Conservation (phyloP, 1,140 invertebrate genomes). For the Neotoxoptera formosana region DNA sequence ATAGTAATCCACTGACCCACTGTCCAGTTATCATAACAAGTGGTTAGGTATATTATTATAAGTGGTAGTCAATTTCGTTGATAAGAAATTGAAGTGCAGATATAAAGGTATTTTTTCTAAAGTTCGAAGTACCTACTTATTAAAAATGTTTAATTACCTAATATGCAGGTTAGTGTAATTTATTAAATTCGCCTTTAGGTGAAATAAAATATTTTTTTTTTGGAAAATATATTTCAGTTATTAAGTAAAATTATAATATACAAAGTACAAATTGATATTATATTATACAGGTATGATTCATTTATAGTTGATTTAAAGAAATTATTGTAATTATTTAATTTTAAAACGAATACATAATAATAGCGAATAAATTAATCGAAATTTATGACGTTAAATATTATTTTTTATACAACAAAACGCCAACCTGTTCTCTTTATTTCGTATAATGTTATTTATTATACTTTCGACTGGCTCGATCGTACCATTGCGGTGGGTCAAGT, state of each 20-base stretch:
- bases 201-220: background rate
- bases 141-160: background rate
- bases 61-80: background rate
- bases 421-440: conserved; percentile 29
- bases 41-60: background rate
- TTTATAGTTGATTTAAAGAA: background rate
- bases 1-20: background rate
- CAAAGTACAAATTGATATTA: background rate
- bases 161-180: background rate
- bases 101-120: background rate
- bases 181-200: background rate
- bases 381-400: background rate
- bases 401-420: conserved; percentile 24
- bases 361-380: background rate
- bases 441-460: background rate
- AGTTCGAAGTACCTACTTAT: background rate
- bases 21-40: background rate
- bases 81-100: background rate
- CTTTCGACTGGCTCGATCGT: background rate
- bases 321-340: background rate
- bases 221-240: background rate
- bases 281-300: background rate
- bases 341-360: background rate
- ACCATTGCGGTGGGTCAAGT: conserved; percentile 31
- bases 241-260: background rate